phyloP scores from a whole-genome alignment of 2,797 vertebrate genomes.

The Karalla daura region DNA sequence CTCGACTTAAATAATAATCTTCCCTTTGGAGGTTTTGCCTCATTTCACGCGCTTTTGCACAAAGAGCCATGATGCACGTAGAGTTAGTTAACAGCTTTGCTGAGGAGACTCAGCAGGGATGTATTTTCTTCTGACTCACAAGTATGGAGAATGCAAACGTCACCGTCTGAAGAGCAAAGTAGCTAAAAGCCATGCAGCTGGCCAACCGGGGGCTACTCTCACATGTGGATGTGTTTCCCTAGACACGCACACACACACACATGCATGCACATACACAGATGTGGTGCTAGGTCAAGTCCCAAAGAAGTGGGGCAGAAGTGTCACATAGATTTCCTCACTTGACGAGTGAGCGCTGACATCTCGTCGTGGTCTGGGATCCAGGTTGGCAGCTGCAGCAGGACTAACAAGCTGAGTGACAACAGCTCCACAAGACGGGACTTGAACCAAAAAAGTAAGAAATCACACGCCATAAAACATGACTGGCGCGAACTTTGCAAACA shows the following conservation, averaged over 20 bases:
- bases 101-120: neutral
- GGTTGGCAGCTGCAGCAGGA: slow-evolving; percentile 52
- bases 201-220: slow-evolving; percentile 23
- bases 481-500: neutral
- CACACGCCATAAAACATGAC: neutral
- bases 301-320: slow-evolving; percentile 68
- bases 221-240: slow-evolving; percentile 21
- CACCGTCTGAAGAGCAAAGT: slow-evolving; percentile 15
- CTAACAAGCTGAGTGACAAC: slow-evolving; percentile 44
- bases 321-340: slow-evolving; percentile 56
- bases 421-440: slow-evolving; percentile 4
- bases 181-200: slow-evolving; percentile 20
- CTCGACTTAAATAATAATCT: neutral
- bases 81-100: neutral
- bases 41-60: neutral
- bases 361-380: slow-evolving; percentile 39
- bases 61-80: neutral
- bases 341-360: slow-evolving; percentile 65
- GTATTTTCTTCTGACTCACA: neutral
- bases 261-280: slow-evolving; percentile 13
- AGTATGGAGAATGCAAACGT: neutral
- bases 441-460: neutral
- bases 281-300: slow-evolving; percentile 54
- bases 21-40: neutral
- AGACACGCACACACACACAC: slow-evolving; percentile 24